Evolutionary conservation across 2,113 vertebrate species (phyloP), one percentile per base, ranked within the genome.

Genomic region (Phrynosoma blainvillii): DNA sequence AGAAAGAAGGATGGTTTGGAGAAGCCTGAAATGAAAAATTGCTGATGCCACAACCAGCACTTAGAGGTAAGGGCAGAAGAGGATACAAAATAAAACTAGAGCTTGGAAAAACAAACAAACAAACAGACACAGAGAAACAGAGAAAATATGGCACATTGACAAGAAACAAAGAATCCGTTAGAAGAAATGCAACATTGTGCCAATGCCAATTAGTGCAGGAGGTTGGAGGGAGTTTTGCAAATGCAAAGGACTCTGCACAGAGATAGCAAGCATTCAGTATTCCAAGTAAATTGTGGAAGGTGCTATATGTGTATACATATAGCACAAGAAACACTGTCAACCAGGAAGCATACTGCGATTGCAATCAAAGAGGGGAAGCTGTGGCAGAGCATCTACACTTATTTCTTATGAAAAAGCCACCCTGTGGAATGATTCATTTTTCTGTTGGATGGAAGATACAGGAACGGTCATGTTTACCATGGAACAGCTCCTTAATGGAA

Each of bases 21-120:
- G 36, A 92, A 89, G 95, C 94, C 95, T 93, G 94, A 84, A 94
- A 92, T 90, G 93, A 91, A 92, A 95, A 93, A 91, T 84, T 94
- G 91, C 92, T 92, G 93, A 88, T 93, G 94, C 92, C 11, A 16
- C 87, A 87, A 92, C 68, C 89, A 93, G 93, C 92, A 88, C 86
- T 89, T 80, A 75, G 70, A n/a, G 52, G 70, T 56, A 71, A 21
- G 21, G 5, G 59, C 1, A 84, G 78, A 84, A 82, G 83, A 94
- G 89, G 21, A 30, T 80, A 80, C 23, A 32, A 79, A 79, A 85
- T 13, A 70, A 70, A 87, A 80, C 21, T 23, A 93, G 25, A 93
- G 62, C 73, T 88, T 76, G 62, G 47, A 65, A 40, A 71, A 84
- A 82, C 42, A 47, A 74, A 84, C 21, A 66, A 36, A 74, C 13